phyloP scores from a whole-genome alignment of 2,888 invertebrate genomes.

The Candidula unifasciata region DNA sequence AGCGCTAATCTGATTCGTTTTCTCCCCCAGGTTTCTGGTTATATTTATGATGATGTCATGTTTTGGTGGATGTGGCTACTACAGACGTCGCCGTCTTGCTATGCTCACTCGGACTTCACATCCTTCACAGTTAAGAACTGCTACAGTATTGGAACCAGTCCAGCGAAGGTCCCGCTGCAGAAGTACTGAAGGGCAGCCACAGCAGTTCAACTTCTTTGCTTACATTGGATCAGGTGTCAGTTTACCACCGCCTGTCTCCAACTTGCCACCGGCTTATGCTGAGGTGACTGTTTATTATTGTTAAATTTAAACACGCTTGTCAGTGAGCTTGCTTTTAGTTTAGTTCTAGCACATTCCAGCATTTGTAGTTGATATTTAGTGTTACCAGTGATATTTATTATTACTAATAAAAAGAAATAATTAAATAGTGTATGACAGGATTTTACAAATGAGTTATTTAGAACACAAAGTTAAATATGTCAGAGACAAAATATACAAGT shows the following conservation, averaged over 20 bases:
- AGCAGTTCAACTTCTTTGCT: slow-evolving; percentile 48
- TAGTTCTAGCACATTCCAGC: no score
- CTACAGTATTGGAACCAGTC: slow-evolving; percentile 33
- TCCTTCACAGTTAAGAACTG: slow-evolving; percentile 48
- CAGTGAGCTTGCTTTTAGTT: no score
- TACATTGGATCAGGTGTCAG: slow-evolving; percentile 53
- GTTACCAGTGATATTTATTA: no score
- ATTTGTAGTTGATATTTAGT: no score
- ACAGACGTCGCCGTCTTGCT: slow-evolving; percentile 68
- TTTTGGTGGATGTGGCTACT: slow-evolving; percentile 76
- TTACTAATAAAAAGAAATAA: no score
- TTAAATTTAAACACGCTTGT: no score
- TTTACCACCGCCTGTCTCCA: slow-evolving; percentile 47
- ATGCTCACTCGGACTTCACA: slow-evolving; percentile 51
- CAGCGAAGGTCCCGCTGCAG: slow-evolving; percentile 51
- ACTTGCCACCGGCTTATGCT: slow-evolving; percentile 64
- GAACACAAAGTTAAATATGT: no score
- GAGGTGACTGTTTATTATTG: slow-evolving; percentile 57
- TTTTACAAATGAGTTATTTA: no score
- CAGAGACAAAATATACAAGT: no score
- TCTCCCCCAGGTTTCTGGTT: slow-evolving; percentile 66
- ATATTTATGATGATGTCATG: slow-evolving; percentile 74
- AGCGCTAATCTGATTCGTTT: no score
- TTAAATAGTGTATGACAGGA: no score
- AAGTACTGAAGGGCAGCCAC: slow-evolving; percentile 43